Evolutionary conservation across 2,113 vertebrate genomes (phyloP).

Genomic region (Anolis sagrei): DNA sequence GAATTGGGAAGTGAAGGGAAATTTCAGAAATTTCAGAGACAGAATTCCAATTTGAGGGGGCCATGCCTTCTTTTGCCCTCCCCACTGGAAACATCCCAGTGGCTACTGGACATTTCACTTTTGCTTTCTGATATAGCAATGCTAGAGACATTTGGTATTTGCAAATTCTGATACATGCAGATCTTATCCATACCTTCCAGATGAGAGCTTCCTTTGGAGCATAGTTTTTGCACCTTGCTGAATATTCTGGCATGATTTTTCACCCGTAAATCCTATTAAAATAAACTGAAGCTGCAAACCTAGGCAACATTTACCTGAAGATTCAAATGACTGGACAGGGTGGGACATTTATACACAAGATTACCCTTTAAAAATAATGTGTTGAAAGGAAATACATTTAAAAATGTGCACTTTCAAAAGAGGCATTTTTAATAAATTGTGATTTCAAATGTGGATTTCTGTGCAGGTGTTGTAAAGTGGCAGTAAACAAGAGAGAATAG

Average conservation of each 20-base stretch:
- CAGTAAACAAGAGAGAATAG: not conserved
- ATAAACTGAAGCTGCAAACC: not conserved
- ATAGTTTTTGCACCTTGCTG: not conserved
- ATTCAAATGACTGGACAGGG: not conserved
- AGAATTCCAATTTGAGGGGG: no score
- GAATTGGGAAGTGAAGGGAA: no score
- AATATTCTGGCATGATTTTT: no score
- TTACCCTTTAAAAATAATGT: not conserved
- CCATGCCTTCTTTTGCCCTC: no score
- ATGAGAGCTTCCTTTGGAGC: not conserved
- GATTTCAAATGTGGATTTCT: not conserved
- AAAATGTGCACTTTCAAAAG: not conserved
- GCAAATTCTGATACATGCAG: not conserved
- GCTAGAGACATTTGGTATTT: not conserved
- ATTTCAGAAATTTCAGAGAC: no score
- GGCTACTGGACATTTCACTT: not conserved
- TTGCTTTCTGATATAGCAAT: not conserved
- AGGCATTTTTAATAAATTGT: not conserved
- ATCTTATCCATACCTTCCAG: not conserved
- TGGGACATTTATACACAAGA: not conserved
- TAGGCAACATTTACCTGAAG: not conserved
- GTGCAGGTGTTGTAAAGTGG: not conserved
- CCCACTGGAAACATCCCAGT: no score
- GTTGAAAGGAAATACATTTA: not conserved
- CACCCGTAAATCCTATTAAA: not conserved